These are phyloP conservation scores for Acanthisitta chloris DNA, from an alignment of 2,113 vertebrate genomes.

Conservation along the genomic window DNA sequence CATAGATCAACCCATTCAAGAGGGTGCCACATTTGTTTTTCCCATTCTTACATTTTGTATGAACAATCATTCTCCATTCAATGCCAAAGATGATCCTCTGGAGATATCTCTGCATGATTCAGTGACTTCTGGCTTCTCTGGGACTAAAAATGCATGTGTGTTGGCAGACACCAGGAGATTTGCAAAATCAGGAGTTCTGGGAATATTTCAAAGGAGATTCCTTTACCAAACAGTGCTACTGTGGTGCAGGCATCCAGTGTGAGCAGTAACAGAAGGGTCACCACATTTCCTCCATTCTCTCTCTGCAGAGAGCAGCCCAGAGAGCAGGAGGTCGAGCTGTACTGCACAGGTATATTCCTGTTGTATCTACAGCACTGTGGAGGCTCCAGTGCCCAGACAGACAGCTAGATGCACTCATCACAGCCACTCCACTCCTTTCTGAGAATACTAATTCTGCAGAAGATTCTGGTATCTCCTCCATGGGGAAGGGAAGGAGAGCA, in stretches of 20 bases:
- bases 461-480: neutral
- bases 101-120: conserved; percentile 28
- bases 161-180: conserved; percentile 37
- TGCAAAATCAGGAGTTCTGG: conserved; percentile 53
- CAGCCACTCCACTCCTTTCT: neutral
- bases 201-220: conserved; percentile 26
- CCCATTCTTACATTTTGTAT: conserved; percentile 53
- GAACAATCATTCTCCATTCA: conserved; percentile 43
- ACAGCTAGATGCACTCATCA: neutral
- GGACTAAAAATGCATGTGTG: neutral
- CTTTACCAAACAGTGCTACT: conserved; percentile 27
- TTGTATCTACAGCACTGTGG: neutral
- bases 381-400: neutral
- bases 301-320: neutral
- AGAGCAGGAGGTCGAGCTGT: neutral
- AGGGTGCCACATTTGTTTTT: conserved; percentile 64
- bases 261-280: neutral
- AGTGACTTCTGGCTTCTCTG: conserved; percentile 66
- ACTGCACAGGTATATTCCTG: neutral
- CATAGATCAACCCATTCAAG: conserved; percentile 64
- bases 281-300: neutral
- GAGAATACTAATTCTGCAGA: neutral
- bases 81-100: conserved; percentile 34
- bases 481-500: neutral
- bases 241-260: neutral